phyloP scores from a whole-genome alignment of 2,888 invertebrate species.

The Dione vanillae region DNA sequence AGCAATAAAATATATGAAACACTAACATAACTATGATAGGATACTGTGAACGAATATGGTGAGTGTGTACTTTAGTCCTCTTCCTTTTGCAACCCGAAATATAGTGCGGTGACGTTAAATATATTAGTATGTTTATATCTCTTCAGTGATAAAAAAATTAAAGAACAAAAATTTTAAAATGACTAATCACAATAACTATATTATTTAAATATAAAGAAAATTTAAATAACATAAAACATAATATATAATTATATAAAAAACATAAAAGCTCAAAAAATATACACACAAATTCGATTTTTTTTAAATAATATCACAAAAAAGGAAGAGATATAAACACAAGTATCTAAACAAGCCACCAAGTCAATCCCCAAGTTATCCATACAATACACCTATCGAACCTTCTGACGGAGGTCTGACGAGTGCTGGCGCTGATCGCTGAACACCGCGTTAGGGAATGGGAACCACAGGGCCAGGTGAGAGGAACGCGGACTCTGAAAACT shows the following conservation, averaged over 20 bases:
- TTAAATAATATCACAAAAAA: background rate
- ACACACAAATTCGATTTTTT: too few relatives aligned
- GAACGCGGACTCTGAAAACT: constrained; percentile 83
- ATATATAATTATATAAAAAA: background rate
- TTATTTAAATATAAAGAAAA: background rate
- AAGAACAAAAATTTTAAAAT: background rate
- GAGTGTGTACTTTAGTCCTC: constrained; percentile 45
- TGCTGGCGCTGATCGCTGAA: constrained; percentile 82
- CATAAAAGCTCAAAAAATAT: too few relatives aligned
- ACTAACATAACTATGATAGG: constrained; percentile 36
- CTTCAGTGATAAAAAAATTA: constrained; percentile 34
- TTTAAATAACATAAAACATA: background rate
- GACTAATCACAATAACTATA: background rate
- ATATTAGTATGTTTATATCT: constrained; percentile 43
- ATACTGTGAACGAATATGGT: constrained; percentile 40
- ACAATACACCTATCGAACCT: constrained; percentile 70
- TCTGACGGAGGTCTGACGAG: constrained; percentile 76
- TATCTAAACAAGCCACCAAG: constrained; percentile 46
- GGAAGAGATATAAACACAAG: constrained; percentile 38
- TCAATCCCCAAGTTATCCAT: constrained; percentile 44
- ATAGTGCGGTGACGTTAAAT: constrained; percentile 46
- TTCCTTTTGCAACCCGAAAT: constrained; percentile 47
- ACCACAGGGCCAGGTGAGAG: constrained; percentile 84
- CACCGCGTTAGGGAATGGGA: constrained; percentile 85
- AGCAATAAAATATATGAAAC: constrained; percentile 43